phyloP scores from a whole-genome alignment of 2,888 invertebrate genomes.

The Cremastinae sp. region DNA sequence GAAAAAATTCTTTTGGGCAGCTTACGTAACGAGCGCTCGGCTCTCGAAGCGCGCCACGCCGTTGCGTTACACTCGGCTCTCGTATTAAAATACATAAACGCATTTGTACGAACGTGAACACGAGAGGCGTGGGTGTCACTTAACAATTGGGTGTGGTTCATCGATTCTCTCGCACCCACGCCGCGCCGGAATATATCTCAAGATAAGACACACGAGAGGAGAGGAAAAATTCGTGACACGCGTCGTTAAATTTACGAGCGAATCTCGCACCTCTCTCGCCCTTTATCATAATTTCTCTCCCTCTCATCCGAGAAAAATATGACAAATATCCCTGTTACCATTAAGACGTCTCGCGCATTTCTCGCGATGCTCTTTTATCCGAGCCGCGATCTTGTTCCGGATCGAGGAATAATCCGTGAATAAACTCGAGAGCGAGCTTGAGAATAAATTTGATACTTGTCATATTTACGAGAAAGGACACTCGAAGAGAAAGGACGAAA shows the following conservation, averaged over 20 bases:
- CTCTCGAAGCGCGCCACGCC: constrained; percentile 28
- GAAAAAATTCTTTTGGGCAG: constrained; percentile 51
- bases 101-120: background rate
- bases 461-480: too few species aligned
- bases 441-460: too few species aligned
- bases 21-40: constrained; percentile 50
- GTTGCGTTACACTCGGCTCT: constrained; percentile 45
- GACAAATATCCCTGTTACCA: constrained; percentile 37
- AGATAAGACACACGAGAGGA: constrained; percentile 2
- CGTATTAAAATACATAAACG: constrained; percentile 19
- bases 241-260: constrained; percentile 26
- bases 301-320: background rate
- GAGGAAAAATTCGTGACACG: constrained; percentile 23
- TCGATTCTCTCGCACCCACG: constrained; percentile 44
- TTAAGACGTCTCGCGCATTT: constrained; percentile 6
- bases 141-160: constrained; percentile 57
- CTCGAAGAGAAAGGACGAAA: background rate
- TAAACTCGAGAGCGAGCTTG: too few species aligned
- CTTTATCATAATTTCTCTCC: constrained; percentile 1
- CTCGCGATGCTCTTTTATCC: constrained; percentile 4
- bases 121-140: constrained; percentile 32
- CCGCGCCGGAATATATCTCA: background rate
- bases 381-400: background rate
- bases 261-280: constrained; percentile 9
- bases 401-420: too few species aligned